phyloP scores from a whole-genome alignment of 2,888 invertebrate genomes.

The Neoscelio sp. region DNA sequence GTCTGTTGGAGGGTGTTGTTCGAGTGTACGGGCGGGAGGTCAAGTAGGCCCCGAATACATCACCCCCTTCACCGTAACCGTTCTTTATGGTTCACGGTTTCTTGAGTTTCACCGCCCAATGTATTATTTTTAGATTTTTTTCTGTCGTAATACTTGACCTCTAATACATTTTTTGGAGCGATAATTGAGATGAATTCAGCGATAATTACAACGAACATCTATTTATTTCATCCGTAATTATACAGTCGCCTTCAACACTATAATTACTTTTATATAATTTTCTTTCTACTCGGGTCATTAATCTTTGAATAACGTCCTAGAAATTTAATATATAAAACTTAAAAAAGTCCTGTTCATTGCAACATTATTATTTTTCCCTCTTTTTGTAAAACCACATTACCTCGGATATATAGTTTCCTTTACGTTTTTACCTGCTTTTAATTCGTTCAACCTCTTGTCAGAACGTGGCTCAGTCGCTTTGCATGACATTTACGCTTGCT shows the following conservation, averaged over 20 bases:
- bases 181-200: neutral
- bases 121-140: constrained; percentile 19
- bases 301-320: neutral
- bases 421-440: neutral
- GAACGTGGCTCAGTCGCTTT: constrained; percentile 9
- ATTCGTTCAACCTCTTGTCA: constrained; percentile 33
- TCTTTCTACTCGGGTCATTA: neutral
- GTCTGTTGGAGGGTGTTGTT: too few species aligned
- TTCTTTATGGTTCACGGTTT: too few species aligned
- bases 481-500: constrained; percentile 21
- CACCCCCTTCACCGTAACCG: too few species aligned
- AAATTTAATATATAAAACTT: too few species aligned
- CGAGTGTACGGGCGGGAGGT: too few species aligned
- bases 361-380: neutral
- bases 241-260: too few species aligned
- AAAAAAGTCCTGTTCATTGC: neutral
- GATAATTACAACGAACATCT: neutral
- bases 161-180: neutral
- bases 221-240: too few species aligned
- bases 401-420: neutral
- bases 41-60: too few species aligned
- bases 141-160: constrained; percentile 1
- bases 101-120: too few species aligned
- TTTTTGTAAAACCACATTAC: constrained; percentile 2
- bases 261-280: too few species aligned